Evolutionary conservation across 2,888 invertebrate species (phyloP), one percentile per base, ranked within the genome.

Genomic region (Rugalucina vietnamica): DNA sequence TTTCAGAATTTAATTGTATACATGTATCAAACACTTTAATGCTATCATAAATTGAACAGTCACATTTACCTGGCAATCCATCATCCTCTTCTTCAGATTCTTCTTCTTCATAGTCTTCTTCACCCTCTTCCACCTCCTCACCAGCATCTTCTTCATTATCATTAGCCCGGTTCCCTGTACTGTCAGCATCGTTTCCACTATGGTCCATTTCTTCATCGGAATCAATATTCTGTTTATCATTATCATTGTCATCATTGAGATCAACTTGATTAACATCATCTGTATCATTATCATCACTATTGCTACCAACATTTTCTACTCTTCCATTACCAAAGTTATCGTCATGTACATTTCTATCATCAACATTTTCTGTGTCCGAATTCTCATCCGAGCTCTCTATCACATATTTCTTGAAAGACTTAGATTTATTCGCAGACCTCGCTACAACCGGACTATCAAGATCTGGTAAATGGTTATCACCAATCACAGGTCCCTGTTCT

Each of bases 311-410:
- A 43, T 32, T 5, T 8, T 32, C 70, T 70, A 27, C 43, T 39
- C 3, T 34, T 18, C 24, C n/a, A n/a, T 37, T 12, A 49, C n/a
- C 69, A 34, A 39, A 27, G 24, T 69, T 60, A 49, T 36, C 34
- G 37, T 60, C 74, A 74, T 34, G 24, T 5, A 43, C 29, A 71
- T 39, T 60, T 18, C 21, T 39, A 49, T 60, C 77, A 14, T 85
- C 74, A 50, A 49, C 60, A 73, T 80, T 75, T 14, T 49, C 32
- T 34, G 76, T 87, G 21, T 90, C 90, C 43, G 90, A 89, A 12
- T 86, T 88, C 49, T 91, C 91, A 49, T 91, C 90, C 0, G 90
- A 90, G 83, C 90, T 91, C 50, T 87, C 90, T 43, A 91, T 88
- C 18, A 90, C 88, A 32, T 84, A 76, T 74, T 81, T 87, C 24